A percentile compares a stretch with the other conserved stretches of the same genome.
Conservation (phyloP, 2,113 vertebrate species). For the Callithrix jacchus region DNA sequence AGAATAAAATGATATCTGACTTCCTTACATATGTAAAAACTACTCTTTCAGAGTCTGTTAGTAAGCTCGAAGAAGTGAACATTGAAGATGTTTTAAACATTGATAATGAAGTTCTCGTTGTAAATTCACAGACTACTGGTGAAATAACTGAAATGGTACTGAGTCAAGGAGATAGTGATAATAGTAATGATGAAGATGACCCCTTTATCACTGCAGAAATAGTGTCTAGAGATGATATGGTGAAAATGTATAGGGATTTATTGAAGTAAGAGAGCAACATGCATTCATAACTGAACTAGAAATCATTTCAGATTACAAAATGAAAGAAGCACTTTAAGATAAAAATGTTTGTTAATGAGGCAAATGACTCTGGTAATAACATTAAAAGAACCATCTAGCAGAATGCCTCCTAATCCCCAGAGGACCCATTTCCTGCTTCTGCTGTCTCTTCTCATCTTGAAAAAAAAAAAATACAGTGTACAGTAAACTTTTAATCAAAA, state of each 20-base stretch:
- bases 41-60: neutral
- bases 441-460: neutral
- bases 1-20: neutral
- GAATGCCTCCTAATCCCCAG: neutral
- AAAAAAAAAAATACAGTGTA: neutral
- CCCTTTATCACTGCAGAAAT: neutral
- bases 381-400: neutral
- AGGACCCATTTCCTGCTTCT: neutral
- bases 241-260: neutral
- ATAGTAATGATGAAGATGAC: neutral
- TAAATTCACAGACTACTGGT: neutral
- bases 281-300: neutral
- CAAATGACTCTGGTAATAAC: neutral
- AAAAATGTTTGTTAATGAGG: neutral
- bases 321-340: neutral
- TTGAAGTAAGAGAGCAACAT: neutral
- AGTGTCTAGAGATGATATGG: neutral
- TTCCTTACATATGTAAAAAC: neutral
- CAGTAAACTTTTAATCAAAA: neutral
- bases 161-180: neutral
- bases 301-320: neutral
- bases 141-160: neutral
- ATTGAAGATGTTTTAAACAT: neutral
- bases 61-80: neutral
- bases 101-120: neutral